Evolutionary conservation across 2,888 invertebrate genomes (phyloP).

Genomic region (Campoplex nolae): DNA sequence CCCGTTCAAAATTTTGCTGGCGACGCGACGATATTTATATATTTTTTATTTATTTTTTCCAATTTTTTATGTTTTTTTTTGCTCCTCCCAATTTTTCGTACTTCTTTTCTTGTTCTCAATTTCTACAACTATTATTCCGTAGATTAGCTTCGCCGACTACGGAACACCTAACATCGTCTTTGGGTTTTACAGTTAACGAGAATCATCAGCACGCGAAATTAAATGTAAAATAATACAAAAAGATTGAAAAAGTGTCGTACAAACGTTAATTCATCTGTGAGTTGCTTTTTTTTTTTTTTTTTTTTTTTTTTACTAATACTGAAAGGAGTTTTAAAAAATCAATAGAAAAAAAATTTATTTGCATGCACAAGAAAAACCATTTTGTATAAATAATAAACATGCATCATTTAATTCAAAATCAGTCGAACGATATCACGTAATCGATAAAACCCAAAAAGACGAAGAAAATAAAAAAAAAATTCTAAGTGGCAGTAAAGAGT

Average conservation of each 20-base stretch:
- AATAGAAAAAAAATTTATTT: conserved; percentile 37
- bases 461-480: conserved; percentile 75
- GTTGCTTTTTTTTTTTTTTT: conserved; percentile 27
- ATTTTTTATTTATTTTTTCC: conserved; percentile 37
- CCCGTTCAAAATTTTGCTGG: conserved; percentile 74
- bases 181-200: conserved; percentile 79
- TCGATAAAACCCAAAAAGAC: conserved; percentile 80
- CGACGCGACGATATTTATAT: conserved; percentile 64
- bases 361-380: conserved; percentile 42
- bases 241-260: conserved; percentile 27
- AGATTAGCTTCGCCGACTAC: conserved; percentile 79
- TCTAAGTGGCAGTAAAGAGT: conserved; percentile 83
- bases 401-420: conserved; percentile 42
- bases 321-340: background rate
- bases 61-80: conserved; percentile 36
- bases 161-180: conserved; percentile 76
- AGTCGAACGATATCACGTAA: conserved; percentile 58
- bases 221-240: conserved; percentile 43
- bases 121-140: conserved; percentile 72
- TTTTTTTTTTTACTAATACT: conserved; percentile 27
- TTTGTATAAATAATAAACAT: conserved; percentile 18
- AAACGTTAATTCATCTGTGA: conserved; percentile 29
- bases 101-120: conserved; percentile 35
- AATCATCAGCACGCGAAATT: conserved; percentile 59
- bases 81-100: conserved; percentile 24